These are phyloP conservation scores for Liasis olivaceus DNA, from an alignment of 2,797 vertebrate species.

Conservation along the genomic window DNA sequence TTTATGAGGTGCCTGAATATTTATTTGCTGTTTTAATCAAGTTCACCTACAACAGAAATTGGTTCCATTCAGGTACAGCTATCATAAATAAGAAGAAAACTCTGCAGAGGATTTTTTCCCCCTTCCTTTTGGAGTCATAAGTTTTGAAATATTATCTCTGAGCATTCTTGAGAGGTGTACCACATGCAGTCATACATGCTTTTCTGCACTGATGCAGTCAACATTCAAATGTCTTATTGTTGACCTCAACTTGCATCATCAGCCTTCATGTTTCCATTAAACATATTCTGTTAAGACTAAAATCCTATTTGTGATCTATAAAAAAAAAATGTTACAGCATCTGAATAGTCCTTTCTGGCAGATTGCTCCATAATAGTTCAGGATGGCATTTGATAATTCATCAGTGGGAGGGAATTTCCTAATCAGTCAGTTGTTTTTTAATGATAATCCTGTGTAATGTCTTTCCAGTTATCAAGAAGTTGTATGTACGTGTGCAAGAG, in stretches of 20 bases:
- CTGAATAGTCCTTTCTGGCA: not conserved
- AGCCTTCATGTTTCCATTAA: not conserved
- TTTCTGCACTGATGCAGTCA: not conserved
- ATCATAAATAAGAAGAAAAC: not conserved
- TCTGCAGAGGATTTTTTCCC: not conserved
- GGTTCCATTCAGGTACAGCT: constrained; percentile 25
- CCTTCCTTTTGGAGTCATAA: not conserved
- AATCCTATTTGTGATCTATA: not conserved
- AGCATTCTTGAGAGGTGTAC: not conserved
- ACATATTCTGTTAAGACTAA: not conserved
- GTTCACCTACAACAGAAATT: constrained; percentile 21
- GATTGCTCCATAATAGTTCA: not conserved
- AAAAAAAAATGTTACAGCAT: not conserved
- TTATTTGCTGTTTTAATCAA: constrained; percentile 31
- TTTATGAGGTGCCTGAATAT: not conserved
- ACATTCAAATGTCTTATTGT: not conserved
- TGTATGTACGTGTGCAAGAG: not conserved
- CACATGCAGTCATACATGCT: not conserved
- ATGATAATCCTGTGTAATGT: not conserved
- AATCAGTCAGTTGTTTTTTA: not conserved
- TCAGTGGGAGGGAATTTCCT: not conserved
- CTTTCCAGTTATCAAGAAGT: not conserved
- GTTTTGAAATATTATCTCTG: not conserved
- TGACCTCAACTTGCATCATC: not conserved
- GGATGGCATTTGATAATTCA: not conserved